Evolutionary conservation across 1,140 invertebrate genomes (phyloP).

Genomic region (Caenorhabditis briggsae): DNA sequence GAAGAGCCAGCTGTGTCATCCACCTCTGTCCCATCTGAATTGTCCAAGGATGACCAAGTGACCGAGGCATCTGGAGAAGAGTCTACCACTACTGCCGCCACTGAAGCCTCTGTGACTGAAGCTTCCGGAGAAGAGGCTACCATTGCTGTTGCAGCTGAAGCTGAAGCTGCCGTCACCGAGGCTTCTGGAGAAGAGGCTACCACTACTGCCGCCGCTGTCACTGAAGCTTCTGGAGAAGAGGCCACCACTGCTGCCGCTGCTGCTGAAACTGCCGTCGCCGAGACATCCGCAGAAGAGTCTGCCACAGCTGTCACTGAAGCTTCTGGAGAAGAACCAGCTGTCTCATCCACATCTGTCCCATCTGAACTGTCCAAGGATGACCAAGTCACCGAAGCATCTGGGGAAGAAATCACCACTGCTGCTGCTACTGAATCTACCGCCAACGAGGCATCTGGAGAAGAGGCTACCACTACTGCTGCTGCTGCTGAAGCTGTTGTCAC

Average conservation of each 20-base stretch:
- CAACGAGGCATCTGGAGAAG: background rate
- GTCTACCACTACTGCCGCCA: background rate
- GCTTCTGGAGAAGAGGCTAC: background rate
- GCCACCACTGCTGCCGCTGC: background rate
- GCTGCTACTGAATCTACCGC: too few species aligned
- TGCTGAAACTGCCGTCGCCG: too few species aligned
- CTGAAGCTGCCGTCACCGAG: background rate
- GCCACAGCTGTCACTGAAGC: background rate
- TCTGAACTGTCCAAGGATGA: background rate
- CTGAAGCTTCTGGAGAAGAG: background rate
- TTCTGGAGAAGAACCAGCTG: slow-evolving; percentile 20
- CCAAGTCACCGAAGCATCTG: background rate
- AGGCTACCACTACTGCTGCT: too few species aligned
- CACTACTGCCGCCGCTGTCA: background rate
- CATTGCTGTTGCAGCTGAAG: background rate
- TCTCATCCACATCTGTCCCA: background rate
- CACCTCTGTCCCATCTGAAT: background rate
- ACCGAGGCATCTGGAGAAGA: slow-evolving; percentile 14
- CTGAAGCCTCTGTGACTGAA: background rate
- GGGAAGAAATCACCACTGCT: slow-evolving; percentile 61
- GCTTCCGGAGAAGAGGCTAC: background rate
- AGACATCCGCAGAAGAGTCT: background rate
- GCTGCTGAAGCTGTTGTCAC: background rate
- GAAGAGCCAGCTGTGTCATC: slow-evolving; percentile 3
- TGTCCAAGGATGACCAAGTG: background rate